These are phyloP conservation scores for Mesitornis unicolor DNA, from an alignment of 2,113 vertebrate genomes.

Conservation along the genomic window DNA sequence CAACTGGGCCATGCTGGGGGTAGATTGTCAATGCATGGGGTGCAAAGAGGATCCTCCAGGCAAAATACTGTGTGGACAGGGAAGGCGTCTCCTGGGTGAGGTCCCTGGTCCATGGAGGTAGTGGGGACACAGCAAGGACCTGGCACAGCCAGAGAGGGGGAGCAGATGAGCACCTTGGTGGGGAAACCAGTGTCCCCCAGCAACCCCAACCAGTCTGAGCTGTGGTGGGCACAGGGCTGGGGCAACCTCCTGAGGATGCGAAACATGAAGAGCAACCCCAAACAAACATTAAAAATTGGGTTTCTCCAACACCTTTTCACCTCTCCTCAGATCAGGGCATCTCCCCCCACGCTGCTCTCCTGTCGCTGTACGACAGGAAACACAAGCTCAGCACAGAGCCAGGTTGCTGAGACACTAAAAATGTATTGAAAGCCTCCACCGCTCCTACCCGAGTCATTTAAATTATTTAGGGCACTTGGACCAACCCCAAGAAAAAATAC, in stretches of 20 bases:
- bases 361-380: not conserved
- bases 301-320: not conserved
- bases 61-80: too few relatives aligned
- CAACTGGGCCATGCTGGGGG: not conserved
- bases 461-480: conserved; percentile 41
- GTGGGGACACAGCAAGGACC: too few relatives aligned
- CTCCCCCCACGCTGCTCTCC: not conserved
- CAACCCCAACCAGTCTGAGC: too few relatives aligned
- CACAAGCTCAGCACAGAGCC: not conserved
- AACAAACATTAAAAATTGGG: not conserved
- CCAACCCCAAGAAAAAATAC: conserved; percentile 8
- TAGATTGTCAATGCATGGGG: not conserved
- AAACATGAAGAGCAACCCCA: not conserved
- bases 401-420: conserved; percentile 8
- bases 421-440: not conserved
- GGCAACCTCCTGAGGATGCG: not conserved
- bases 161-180: too few relatives aligned
- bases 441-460: not conserved
- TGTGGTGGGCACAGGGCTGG: too few relatives aligned
- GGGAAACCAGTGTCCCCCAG: too few relatives aligned
- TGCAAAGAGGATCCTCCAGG: not conserved
- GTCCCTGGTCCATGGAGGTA: too few relatives aligned
- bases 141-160: too few relatives aligned
- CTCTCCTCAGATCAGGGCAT: not conserved
- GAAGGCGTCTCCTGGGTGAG: too few relatives aligned